phyloP scores from a whole-genome alignment of 2,797 vertebrate genomes.

The Galaxias olidus region DNA sequence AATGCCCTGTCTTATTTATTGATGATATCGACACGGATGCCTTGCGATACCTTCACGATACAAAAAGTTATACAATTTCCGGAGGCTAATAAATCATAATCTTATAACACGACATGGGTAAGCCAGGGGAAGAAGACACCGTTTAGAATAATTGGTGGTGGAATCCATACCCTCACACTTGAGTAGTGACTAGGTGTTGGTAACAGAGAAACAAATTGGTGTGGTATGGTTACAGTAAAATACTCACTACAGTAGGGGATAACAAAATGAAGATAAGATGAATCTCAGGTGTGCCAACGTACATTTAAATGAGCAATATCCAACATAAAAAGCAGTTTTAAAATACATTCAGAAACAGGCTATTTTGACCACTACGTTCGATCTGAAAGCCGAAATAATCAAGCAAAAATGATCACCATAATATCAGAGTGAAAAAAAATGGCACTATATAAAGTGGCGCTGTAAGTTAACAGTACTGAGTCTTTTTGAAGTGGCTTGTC shows the following conservation, averaged over 20 bases:
- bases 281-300: too few species aligned
- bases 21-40: conserved; percentile 6
- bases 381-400: too few species aligned
- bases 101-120: conserved; percentile 21
- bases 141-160: conserved; percentile 35
- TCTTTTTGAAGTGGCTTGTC: neutral
- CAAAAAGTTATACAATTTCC: conserved; percentile 20
- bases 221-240: conserved; percentile 8
- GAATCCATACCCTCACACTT: conserved; percentile 26
- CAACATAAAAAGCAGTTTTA: too few species aligned
- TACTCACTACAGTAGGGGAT: too few species aligned
- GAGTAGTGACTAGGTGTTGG: conserved; percentile 28
- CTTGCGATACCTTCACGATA: neutral
- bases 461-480: neutral
- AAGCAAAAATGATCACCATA: too few species aligned
- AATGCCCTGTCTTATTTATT: conserved; percentile 5
- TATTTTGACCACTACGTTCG: too few species aligned
- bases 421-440: conserved; percentile 1
- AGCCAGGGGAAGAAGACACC: conserved; percentile 19
- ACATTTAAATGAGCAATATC: too few species aligned
- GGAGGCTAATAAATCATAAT: conserved; percentile 22
- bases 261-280: too few species aligned
- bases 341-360: too few species aligned
- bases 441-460: conserved; percentile 1
- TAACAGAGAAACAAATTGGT: conserved; percentile 17